Conservation (phyloP, 2,113 vertebrate species). For the Tautogolabrus adspersus region DNA sequence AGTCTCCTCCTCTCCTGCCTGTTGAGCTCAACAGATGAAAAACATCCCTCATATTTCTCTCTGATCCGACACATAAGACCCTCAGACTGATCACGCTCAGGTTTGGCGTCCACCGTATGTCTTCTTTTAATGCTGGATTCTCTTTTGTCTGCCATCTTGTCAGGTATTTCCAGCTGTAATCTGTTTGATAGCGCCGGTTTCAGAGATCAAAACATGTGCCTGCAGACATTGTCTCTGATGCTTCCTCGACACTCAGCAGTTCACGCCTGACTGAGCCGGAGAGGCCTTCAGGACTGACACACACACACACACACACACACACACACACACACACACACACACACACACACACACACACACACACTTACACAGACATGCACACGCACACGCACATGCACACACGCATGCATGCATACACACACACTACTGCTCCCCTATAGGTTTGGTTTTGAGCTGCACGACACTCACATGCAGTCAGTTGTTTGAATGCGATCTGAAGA, state of each 20-base stretch:
- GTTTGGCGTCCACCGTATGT: neutral
- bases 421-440: neutral
- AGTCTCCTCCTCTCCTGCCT: neutral
- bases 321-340: neutral
- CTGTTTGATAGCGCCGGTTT: constrained; percentile 44
- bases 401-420: neutral
- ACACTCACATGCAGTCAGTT: neutral
- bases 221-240: constrained; percentile 34
- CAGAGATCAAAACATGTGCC: constrained; percentile 56
- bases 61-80: neutral
- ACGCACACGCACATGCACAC: neutral
- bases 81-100: neutral
- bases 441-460: neutral
- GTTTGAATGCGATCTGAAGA: neutral
- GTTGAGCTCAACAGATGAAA: neutral
- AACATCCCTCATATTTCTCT: neutral
- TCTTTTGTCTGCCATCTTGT: constrained; percentile 33
- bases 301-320: neutral
- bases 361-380: too few species aligned
- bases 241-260: neutral
- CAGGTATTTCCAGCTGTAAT: constrained; percentile 41
- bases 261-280: constrained; percentile 34
- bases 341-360: too few species aligned
- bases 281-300: constrained; percentile 15
- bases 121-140: neutral